phyloP scores from a whole-genome alignment of 2,797 vertebrate genomes.

The Champsocephalus esox region DNA sequence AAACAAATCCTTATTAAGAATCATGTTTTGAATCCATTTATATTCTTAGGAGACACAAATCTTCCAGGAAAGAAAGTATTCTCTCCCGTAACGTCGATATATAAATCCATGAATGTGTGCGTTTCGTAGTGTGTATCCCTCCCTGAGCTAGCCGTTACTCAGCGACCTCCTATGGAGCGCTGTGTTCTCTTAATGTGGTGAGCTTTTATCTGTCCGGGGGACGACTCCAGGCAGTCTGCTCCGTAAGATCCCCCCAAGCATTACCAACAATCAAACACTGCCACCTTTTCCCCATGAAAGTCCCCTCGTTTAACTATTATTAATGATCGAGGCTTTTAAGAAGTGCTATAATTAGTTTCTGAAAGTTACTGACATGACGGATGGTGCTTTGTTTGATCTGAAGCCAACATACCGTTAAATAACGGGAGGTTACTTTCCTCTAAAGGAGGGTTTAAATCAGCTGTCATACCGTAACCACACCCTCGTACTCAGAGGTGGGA shows the following conservation, averaged over 20 bases:
- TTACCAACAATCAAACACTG: conserved; percentile 51
- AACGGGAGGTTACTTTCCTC: conserved; percentile 25
- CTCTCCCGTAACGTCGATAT: background rate
- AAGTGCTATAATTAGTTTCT: conserved; percentile 62
- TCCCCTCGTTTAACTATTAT: conserved; percentile 39
- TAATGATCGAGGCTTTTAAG: conserved; percentile 64
- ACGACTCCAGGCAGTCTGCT: conserved; percentile 77
- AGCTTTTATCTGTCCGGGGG: conserved; percentile 80
- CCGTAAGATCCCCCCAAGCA: conserved; percentile 36
- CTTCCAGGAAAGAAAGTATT: too few relatives aligned
- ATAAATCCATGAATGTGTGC: conserved; percentile 12
- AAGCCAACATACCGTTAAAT: conserved; percentile 34
- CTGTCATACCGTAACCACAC: background rate
- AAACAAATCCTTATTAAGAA: too few relatives aligned
- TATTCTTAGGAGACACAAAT: too few relatives aligned
- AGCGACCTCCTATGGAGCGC: conserved; percentile 59
- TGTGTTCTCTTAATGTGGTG: conserved; percentile 72
- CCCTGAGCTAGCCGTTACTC: conserved; percentile 59
- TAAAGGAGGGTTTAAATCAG: conserved; percentile 23
- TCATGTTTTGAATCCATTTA: too few relatives aligned
- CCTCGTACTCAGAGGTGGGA: too few relatives aligned
- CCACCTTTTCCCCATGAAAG: conserved; percentile 33
- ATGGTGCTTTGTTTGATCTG: conserved; percentile 51
- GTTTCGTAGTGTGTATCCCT: conserved; percentile 46
- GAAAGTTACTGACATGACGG: conserved; percentile 49